Conservation (phyloP, 2,113 vertebrate genomes). For the Periophthalmus modestus region DNA sequence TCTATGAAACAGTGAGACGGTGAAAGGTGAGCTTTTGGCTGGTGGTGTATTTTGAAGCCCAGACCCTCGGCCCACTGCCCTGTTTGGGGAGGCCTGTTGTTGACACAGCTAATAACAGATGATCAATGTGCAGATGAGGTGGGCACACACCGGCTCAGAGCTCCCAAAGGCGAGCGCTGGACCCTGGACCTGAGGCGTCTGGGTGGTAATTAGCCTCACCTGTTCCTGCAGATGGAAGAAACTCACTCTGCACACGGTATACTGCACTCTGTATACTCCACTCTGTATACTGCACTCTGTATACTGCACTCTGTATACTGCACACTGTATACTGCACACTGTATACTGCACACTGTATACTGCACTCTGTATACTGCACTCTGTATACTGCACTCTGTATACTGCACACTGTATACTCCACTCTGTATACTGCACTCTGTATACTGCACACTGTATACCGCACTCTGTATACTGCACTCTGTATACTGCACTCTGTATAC, state of each 20-base stretch:
- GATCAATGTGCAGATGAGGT: background rate
- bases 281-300: background rate
- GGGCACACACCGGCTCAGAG: background rate
- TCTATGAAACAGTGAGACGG: too few species aligned
- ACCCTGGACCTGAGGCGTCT: constrained; percentile 4
- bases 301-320: background rate
- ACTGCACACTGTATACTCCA: too few species aligned
- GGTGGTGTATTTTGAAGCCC: background rate
- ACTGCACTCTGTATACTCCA: background rate
- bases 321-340: background rate
- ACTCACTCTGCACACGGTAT: background rate
- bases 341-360: background rate
- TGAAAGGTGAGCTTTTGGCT: too few species aligned
- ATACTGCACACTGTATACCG: background rate
- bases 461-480: background rate
- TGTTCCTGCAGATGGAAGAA: constrained; percentile 30
- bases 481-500: background rate
- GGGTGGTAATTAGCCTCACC: constrained; percentile 18
- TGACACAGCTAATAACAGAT: background rate
- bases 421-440: background rate
- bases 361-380: background rate
- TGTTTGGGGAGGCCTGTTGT: background rate
- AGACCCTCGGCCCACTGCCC: background rate
- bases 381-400: background rate
- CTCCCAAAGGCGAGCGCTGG: background rate